Evolutionary conservation across 1,140 invertebrate genomes (phyloP), one percentile per base, ranked within the genome.

Genomic region (Lycorma delicatula): DNA sequence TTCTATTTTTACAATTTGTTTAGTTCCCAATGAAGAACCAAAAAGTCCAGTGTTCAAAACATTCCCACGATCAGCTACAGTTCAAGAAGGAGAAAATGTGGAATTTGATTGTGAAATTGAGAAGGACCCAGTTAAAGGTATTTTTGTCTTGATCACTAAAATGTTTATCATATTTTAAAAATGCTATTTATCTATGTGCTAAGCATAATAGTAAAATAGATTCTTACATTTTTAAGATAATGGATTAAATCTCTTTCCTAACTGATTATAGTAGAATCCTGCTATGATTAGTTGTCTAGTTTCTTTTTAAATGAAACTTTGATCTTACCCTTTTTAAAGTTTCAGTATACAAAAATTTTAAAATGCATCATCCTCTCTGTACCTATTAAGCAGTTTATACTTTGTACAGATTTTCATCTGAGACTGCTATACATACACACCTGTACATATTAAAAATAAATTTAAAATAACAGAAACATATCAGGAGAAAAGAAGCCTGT

Each of bases 1-100:
- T 61, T 53, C 51, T 50, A 25, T 60, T 49, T 63, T 69, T 67
- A 18, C 64, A 85, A n/a, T n/a, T n/a, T n/a, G n/a, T n/a, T n/a
- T n/a, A n/a, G 91, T 94, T 65, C 87, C 91, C 36, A 91, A 89
- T 60, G 92, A 96, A 75, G 83, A 89, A 68, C 77, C 82, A 22
- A 85, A 87, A 68, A 82, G 82, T 68, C 91, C 91, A 64, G 81
- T 84, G 67, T 93, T 94, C 79, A 81, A 79, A 71, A 85, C 83
- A 78, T 97, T 93, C 84, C 93, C 94, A 58, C 78, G 82, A 66
- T 97, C 93, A 60, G 80, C 83, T 70, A 94, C 91, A 60, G 80
- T 94, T 59, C 79, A 80, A 61, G 84, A 90, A 72, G 87, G 85
- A 62, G 89, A 92, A 74, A 78, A 81, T 31, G 85, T 87, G 47